A percentile compares a stretch with the other conserved stretches of the same genome.
phyloP scores from a whole-genome alignment of 2,888 invertebrate species.

The Nephrotoma guestfalica region DNA sequence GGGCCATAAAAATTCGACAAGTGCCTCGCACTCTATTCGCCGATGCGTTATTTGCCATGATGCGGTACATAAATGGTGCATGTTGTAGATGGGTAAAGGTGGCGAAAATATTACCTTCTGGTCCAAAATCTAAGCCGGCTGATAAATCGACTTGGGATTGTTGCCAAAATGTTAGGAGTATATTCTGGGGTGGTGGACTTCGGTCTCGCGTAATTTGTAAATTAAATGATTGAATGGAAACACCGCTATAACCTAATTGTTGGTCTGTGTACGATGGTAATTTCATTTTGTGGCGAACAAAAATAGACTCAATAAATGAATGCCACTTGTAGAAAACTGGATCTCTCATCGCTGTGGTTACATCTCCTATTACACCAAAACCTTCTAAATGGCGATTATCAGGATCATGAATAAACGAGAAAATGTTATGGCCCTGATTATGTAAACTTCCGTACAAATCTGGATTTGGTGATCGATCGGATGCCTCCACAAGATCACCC shows the following conservation, averaged over 20 bases:
- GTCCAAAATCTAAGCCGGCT: conserved; percentile 64
- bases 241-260: conserved; percentile 18
- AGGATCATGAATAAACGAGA: conserved; percentile 66
- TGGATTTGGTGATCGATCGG: conserved; percentile 49
- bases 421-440: conserved; percentile 65
- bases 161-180: conserved; percentile 54
- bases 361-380: conserved; percentile 64
- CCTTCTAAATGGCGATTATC: conserved; percentile 56
- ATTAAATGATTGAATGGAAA: conserved; percentile 2
- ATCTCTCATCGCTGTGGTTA: conserved; percentile 73
- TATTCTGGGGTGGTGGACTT: conserved; percentile 12
- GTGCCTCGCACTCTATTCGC: conserved; percentile 38
- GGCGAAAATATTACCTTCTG: conserved; percentile 53
- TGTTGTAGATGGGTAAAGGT: conserved; percentile 68
- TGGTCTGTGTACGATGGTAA: conserved; percentile 38
- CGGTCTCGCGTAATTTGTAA: neutral
- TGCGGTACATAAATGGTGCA: conserved; percentile 48
- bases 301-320: conserved; percentile 57
- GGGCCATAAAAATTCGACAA: conserved; percentile 50
- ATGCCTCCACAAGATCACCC: conserved; percentile 64
- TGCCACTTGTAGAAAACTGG: conserved; percentile 81
- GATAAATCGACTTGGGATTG: conserved; percentile 65
- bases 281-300: conserved; percentile 52
- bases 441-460: conserved; percentile 64
- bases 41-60: conserved; percentile 42